phyloP scores from a whole-genome alignment of 2,113 vertebrate genomes.

The Pseudopipra pipra region DNA sequence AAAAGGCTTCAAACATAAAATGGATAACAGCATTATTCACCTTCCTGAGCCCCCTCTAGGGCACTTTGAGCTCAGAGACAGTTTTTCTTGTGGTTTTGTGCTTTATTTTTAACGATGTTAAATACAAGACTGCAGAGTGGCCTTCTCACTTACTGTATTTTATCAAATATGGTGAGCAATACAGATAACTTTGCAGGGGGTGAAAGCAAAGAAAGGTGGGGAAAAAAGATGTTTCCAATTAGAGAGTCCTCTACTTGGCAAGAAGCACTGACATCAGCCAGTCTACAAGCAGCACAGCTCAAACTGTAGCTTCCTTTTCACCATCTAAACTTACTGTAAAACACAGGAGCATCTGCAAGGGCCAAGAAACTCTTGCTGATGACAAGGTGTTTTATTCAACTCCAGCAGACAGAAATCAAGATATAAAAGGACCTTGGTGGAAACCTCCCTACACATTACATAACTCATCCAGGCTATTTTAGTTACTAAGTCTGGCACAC shows the following conservation, averaged over 20 bases:
- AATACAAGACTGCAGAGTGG: background rate
- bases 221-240: background rate
- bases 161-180: background rate
- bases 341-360: background rate
- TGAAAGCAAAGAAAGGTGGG: background rate
- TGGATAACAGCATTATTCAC: background rate
- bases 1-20: background rate
- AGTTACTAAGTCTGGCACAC: background rate
- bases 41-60: background rate
- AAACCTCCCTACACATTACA: background rate
- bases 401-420: background rate
- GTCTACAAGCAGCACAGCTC: background rate
- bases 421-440: background rate
- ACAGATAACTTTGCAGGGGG: background rate
- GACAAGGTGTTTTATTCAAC: background rate
- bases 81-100: background rate
- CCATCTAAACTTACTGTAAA: background rate
- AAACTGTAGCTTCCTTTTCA: background rate
- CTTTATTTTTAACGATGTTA: background rate
- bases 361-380: background rate
- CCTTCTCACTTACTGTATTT: background rate
- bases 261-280: background rate
- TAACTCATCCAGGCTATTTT: background rate
- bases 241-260: background rate
- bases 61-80: background rate